Evolutionary conservation across 2,113 vertebrate species (phyloP).

Genomic region (Atrichornis clamosus): DNA sequence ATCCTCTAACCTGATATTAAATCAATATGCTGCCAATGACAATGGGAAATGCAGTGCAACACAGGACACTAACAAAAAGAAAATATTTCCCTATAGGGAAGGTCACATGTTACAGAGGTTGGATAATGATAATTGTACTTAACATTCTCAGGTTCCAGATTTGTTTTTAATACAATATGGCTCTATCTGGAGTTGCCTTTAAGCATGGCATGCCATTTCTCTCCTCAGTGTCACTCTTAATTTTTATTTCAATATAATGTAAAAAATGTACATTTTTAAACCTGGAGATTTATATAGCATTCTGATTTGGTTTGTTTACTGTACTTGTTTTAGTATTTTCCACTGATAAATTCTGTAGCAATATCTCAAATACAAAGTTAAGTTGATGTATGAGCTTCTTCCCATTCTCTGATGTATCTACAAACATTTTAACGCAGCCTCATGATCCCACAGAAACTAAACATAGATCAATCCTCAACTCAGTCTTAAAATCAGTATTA

Average conservation of each 20-base stretch:
- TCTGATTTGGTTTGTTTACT: neutral
- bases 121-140: conserved; percentile 10
- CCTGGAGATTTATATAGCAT: neutral
- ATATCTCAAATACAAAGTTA: neutral
- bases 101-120: conserved; percentile 11
- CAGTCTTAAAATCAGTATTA: neutral
- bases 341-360: neutral
- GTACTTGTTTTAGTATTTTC: neutral
- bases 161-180: conserved; percentile 11
- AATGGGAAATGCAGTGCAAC: conserved; percentile 25
- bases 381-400: neutral
- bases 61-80: neutral
- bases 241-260: neutral
- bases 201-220: neutral
- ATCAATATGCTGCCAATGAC: conserved; percentile 47
- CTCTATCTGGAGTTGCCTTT: neutral
- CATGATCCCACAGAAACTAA: neutral
- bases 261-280: neutral
- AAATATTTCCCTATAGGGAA: conserved; percentile 33
- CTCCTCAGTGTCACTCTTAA: neutral
- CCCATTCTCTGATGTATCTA: neutral
- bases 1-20: conserved; percentile 60
- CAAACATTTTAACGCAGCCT: neutral
- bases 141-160: conserved; percentile 18
- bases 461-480: neutral